Evolutionary conservation across 1,140 invertebrate genomes (phyloP).

Genomic region (Pogonus chalceus): DNA sequence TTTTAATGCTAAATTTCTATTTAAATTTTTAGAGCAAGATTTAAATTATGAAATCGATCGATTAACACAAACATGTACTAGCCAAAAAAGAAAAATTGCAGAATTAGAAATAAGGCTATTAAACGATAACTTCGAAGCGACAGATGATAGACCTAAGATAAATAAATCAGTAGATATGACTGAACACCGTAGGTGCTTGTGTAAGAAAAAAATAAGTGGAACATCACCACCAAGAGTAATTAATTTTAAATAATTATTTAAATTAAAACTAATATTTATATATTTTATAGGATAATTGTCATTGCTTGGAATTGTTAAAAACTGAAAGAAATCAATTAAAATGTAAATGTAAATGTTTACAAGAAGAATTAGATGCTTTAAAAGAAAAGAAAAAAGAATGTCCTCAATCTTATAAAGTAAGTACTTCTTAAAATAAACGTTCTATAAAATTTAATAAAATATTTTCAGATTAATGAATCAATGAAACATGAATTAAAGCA

Average conservation of each 20-base stretch:
- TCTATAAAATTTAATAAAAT: background rate
- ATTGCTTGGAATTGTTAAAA: conserved; percentile 26
- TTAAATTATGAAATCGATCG: conserved; percentile 40
- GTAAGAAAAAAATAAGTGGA: no score
- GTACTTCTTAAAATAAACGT: conserved; percentile 9
- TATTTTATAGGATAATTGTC: conserved; percentile 12
- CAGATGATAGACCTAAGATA: conserved; percentile 9
- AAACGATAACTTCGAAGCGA: conserved; percentile 5
- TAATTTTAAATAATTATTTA: no score
- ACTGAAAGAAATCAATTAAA: conserved; percentile 42
- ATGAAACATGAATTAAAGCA: conserved; percentile 33
- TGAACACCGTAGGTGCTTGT: no score
- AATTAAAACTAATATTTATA: background rate
- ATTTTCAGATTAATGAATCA: conserved; percentile 25
- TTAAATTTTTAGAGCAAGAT: conserved; percentile 40
- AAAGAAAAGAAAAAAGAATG: no score
- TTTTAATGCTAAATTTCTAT: no score
- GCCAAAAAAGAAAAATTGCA: conserved; percentile 35
- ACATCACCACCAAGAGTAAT: no score
- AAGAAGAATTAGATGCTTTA: conserved; percentile 36
- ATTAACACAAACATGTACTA: conserved; percentile 32
- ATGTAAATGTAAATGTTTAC: conserved; percentile 38
- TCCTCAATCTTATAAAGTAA: conserved; percentile 32
- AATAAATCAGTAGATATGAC: no score
- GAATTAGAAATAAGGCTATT: no score